Percentiles rank a stretch among this genome's conserved stretches.
Evolutionary conservation across 2,797 vertebrate species (phyloP).

Genomic region (Oceanodroma leucorhoa): DNA sequence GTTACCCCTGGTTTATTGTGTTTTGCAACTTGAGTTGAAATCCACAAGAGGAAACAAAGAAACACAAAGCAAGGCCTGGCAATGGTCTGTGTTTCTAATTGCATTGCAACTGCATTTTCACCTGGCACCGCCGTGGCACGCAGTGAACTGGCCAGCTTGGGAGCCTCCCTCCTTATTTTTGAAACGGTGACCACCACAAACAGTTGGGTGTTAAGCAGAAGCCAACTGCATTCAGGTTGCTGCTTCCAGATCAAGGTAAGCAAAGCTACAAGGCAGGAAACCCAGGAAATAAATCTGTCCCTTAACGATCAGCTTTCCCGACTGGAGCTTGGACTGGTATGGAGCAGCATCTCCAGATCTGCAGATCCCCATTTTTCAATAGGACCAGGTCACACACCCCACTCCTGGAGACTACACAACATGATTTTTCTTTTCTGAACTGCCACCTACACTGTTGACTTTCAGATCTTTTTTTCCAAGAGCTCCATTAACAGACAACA

Average conservation of each 20-base stretch:
- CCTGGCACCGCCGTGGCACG: not conserved
- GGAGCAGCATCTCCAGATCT: not conserved
- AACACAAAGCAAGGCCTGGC: constrained; percentile 28
- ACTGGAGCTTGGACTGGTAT: not conserved
- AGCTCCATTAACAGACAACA: not conserved
- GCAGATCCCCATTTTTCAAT: not conserved
- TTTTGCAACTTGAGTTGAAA: constrained; percentile 23
- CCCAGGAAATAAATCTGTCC: not conserved
- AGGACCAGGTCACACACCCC: not conserved
- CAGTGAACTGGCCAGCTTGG: not conserved
- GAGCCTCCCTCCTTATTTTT: not conserved
- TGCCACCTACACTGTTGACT: not conserved
- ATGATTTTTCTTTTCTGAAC: not conserved
- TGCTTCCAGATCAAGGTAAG: not conserved
- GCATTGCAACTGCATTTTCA: not conserved
- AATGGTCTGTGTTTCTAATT: not conserved
- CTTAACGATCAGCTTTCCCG: not conserved
- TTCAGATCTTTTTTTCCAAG: not conserved
- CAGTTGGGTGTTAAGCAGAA: not conserved
- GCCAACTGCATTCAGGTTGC: not conserved
- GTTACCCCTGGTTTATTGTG: not conserved
- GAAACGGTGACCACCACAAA: not conserved
- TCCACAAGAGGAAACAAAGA: constrained; percentile 44
- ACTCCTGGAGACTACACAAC: not conserved
- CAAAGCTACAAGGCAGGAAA: not conserved